Conservation (phyloP, 2,797 vertebrate species). For the Channa striata region DNA sequence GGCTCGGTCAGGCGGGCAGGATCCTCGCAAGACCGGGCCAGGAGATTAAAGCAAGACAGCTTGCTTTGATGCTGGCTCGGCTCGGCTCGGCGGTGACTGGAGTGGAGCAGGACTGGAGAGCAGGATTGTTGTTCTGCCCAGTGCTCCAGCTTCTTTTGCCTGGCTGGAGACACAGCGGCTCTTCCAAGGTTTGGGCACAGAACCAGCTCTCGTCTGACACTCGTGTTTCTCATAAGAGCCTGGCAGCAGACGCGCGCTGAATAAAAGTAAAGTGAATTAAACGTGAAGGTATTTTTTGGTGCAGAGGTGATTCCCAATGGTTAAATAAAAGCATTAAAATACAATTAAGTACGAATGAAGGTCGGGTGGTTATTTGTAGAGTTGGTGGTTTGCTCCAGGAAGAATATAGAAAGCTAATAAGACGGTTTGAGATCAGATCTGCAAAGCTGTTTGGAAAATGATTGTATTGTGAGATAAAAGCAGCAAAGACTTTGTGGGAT, state of each 20-base stretch:
- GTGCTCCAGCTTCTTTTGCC: conserved; percentile 34
- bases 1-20: conserved; percentile 27
- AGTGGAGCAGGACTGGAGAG: conserved; percentile 30
- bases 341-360: too few species aligned
- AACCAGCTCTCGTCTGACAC: conserved; percentile 13
- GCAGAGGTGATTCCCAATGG: neutral
- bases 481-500: too few species aligned
- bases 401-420: too few species aligned
- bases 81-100: conserved; percentile 32
- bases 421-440: too few species aligned
- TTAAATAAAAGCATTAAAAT: neutral
- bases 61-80: conserved; percentile 53
- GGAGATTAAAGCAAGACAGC: conserved; percentile 63
- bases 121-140: conserved; percentile 54
- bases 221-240: conserved; percentile 19
- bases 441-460: too few species aligned
- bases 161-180: conserved; percentile 41
- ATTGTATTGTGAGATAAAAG: too few species aligned
- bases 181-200: conserved; percentile 21
- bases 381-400: too few species aligned
- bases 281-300: too few species aligned
- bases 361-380: too few species aligned
- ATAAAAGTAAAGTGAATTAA: neutral
- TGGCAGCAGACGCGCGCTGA: neutral
- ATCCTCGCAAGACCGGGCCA: conserved; percentile 43